Conservation (phyloP, 2,888 invertebrate genomes). For the Anoncus sp. region DNA sequence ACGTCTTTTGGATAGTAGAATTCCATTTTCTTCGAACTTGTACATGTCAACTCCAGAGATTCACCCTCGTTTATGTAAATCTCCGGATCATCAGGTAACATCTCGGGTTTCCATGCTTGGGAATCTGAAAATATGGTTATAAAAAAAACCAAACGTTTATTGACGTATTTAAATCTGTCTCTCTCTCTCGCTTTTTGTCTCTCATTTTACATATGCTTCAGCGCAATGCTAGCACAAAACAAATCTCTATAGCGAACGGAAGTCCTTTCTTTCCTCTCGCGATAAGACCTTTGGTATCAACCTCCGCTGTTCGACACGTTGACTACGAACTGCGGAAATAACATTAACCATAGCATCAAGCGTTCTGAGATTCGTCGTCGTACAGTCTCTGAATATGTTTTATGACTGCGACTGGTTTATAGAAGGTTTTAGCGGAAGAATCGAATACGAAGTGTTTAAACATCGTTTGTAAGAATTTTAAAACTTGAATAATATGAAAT, state of each 20-base stretch:
- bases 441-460: neutral
- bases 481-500: too few species aligned
- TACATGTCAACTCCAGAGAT: slow-evolving; percentile 71
- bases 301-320: slow-evolving; percentile 44
- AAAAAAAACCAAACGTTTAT: neutral
- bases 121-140: slow-evolving; percentile 62
- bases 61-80: slow-evolving; percentile 75
- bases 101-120: slow-evolving; percentile 61
- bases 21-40: slow-evolving; percentile 59
- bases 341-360: slow-evolving; percentile 21
- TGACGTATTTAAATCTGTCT: neutral
- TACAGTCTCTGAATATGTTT: neutral
- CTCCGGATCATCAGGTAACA: slow-evolving; percentile 63
- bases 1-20: slow-evolving; percentile 71
- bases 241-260: slow-evolving; percentile 69
- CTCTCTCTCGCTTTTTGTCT: neutral
- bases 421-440: neutral
- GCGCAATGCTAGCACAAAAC: slow-evolving; percentile 53
- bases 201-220: slow-evolving; percentile 48
- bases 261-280: slow-evolving; percentile 75
- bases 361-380: slow-evolving; percentile 11
- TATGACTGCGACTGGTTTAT: neutral
- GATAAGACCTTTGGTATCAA: slow-evolving; percentile 73
- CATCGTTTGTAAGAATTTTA: too few species aligned
- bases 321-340: slow-evolving; percentile 51